Conservation (phyloP, 2,888 invertebrate species). For the Drosophila setosimentum region DNA sequence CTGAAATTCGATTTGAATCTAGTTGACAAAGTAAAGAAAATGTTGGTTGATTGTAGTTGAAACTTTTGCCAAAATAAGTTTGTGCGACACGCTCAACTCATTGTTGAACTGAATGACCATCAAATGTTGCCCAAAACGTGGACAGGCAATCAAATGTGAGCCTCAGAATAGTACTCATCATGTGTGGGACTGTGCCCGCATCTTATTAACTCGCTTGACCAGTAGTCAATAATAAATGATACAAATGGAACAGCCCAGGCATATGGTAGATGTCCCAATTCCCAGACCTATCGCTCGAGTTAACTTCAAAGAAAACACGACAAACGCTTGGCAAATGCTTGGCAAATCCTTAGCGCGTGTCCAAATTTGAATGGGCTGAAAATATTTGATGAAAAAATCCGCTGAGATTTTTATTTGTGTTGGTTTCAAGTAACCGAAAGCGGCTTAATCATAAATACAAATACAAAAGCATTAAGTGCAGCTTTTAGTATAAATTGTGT, state of each 20-base stretch:
- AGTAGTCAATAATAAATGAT: slow-evolving; percentile 59
- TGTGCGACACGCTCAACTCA: not conserved
- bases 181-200: slow-evolving; percentile 31
- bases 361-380: slow-evolving; percentile 41
- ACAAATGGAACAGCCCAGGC: slow-evolving; percentile 29
- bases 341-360: slow-evolving; percentile 11
- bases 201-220: slow-evolving; percentile 58
- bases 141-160: slow-evolving; percentile 41
- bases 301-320: slow-evolving; percentile 39
- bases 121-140: slow-evolving; percentile 1
- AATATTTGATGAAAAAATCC: slow-evolving; percentile 64
- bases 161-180: slow-evolving; percentile 29
- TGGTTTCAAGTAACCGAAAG: slow-evolving; percentile 13
- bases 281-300: not conserved
- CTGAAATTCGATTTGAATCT: not conserved
- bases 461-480: slow-evolving; percentile 5
- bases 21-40: not conserved
- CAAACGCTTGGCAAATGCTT: slow-evolving; percentile 16
- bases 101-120: not conserved
- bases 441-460: not conserved
- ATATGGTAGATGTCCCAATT: slow-evolving; percentile 8
- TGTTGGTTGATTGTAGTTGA: slow-evolving; percentile 6
- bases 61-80: slow-evolving; percentile 18
- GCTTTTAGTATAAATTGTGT: slow-evolving; percentile 56
- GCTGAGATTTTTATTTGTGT: slow-evolving; percentile 41